These are phyloP conservation scores for Burhinus bistriatus DNA, from an alignment of 2,113 vertebrate species.

Conservation along the genomic window DNA sequence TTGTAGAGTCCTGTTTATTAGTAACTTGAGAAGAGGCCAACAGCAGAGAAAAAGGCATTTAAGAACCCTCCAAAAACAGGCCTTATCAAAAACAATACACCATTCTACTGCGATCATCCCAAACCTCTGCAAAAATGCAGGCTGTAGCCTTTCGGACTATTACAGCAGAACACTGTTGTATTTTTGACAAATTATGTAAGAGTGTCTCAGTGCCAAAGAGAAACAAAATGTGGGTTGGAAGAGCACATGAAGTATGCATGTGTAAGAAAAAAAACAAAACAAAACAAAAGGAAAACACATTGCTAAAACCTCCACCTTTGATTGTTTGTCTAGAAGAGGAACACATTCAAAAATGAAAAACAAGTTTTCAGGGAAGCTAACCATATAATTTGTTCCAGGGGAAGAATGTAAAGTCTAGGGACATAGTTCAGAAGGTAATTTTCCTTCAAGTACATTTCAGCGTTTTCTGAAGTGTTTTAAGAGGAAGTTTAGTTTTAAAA, in stretches of 20 bases:
- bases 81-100: conserved; percentile 35
- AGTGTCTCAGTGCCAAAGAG: not conserved
- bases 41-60: conserved; percentile 2
- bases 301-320: not conserved
- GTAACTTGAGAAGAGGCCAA: conserved; percentile 33
- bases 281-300: conserved; percentile 11
- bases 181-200: conserved; percentile 46
- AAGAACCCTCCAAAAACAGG: not conserved
- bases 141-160: not conserved
- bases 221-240: conserved; percentile 34
- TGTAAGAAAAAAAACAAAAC: not conserved
- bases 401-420: not conserved
- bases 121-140: conserved; percentile 37
- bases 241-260: not conserved
- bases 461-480: not conserved
- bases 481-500: not conserved
- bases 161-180: not conserved
- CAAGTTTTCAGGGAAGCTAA: not conserved
- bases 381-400: not conserved
- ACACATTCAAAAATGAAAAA: not conserved
- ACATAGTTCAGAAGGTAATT: not conserved
- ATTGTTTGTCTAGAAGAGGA: not conserved
- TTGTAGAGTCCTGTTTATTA: not conserved
- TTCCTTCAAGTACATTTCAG: conserved; percentile 12
- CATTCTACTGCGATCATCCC: not conserved